phyloP scores from a whole-genome alignment of 2,797 vertebrate genomes.

The Galagoides demidoff region DNA sequence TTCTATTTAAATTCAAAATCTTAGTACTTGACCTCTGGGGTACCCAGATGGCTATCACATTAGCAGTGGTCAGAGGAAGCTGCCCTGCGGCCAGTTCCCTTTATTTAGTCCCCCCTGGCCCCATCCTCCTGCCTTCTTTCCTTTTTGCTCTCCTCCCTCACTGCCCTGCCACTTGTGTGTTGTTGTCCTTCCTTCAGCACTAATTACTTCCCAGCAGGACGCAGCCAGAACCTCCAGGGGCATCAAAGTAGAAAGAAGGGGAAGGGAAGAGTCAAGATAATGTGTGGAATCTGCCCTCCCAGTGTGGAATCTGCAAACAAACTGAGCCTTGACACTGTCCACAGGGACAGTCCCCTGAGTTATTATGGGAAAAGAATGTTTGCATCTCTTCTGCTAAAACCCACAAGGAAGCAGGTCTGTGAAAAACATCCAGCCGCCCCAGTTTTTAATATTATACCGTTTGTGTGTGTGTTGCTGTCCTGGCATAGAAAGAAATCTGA shows the following conservation, averaged over 20 bases:
- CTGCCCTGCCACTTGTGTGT: neutral
- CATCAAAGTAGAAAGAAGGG: neutral
- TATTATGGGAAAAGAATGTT: neutral
- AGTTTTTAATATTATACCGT: neutral
- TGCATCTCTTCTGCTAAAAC: neutral
- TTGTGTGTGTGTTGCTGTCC: neutral
- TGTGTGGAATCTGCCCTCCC: constrained; percentile 57
- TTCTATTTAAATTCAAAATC: neutral
- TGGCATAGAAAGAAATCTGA: neutral
- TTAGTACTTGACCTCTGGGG: neutral
- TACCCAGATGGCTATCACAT: neutral
- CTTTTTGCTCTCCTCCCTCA: neutral
- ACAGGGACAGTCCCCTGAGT: neutral
- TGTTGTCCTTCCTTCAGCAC: neutral
- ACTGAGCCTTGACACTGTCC: neutral
- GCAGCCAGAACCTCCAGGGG: neutral
- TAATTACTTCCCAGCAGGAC: constrained; percentile 72
- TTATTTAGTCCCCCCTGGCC: neutral
- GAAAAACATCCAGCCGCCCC: neutral
- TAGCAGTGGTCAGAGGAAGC: neutral
- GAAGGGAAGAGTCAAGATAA: neutral
- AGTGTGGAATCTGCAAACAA: constrained; percentile 63
- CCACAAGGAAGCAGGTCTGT: neutral
- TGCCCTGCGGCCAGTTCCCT: neutral
- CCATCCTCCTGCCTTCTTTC: neutral